Conservation (phyloP, 2,113 vertebrate genomes). For the Dinomys branickii region DNA sequence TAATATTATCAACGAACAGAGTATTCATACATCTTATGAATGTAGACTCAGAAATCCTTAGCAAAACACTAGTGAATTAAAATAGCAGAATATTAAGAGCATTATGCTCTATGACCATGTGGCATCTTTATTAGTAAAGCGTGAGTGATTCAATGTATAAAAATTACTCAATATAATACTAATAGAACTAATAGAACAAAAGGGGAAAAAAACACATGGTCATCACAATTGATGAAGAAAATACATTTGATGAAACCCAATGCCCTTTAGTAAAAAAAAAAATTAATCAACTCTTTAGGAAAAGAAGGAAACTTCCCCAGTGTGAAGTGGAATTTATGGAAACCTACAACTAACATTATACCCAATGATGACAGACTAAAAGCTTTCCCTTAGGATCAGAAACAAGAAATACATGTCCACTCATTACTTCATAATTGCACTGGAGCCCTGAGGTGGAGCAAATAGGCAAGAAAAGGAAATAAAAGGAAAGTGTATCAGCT, state of each 20-base stretch:
- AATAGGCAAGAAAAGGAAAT: background rate
- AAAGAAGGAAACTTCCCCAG: background rate
- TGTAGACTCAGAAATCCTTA: background rate
- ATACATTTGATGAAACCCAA: background rate
- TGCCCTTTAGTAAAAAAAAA: background rate
- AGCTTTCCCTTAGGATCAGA: background rate
- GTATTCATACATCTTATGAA: background rate
- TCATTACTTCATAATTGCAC: background rate
- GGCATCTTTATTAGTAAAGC: background rate
- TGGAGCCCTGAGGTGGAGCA: background rate
- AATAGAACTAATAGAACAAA: background rate
- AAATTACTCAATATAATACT: background rate
- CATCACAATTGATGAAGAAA: background rate
- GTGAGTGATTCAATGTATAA: background rate
- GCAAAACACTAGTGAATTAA: background rate
- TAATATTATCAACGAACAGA: background rate
- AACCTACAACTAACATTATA: background rate
- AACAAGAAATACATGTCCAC: background rate
- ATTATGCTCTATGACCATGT: background rate
- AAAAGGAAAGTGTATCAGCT: background rate
- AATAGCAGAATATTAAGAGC: background rate
- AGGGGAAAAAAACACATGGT: background rate
- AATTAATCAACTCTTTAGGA: background rate
- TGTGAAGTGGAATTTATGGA: background rate
- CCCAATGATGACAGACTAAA: background rate